These are phyloP conservation scores for Grallaria varia DNA, from an alignment of 2,113 vertebrate genomes.

Conservation along the genomic window DNA sequence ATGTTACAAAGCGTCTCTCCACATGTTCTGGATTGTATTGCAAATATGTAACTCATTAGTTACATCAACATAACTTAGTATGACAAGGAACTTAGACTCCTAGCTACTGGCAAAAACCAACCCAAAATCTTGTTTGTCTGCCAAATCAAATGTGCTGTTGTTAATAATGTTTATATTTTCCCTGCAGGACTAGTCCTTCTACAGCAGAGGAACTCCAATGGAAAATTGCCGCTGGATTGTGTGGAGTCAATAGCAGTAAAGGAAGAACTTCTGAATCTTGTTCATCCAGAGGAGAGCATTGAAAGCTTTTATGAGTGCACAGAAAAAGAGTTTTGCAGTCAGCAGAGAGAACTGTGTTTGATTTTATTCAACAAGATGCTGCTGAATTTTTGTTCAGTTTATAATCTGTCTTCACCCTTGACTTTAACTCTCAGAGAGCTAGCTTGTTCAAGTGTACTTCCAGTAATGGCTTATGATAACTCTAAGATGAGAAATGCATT, in stretches of 20 bases:
- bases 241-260: slow-evolving; percentile 67
- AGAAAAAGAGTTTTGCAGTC: slow-evolving; percentile 52
- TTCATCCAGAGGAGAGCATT: slow-evolving; percentile 63
- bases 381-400: slow-evolving; percentile 75
- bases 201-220: slow-evolving; percentile 73
- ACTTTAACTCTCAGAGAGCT: slow-evolving; percentile 47
- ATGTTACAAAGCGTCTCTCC: slow-evolving; percentile 29
- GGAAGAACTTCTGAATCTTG: slow-evolving; percentile 79
- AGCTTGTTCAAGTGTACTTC: neutral
- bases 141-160: neutral
- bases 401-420: slow-evolving; percentile 74
- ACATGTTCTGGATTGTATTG: slow-evolving; percentile 22
- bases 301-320: slow-evolving; percentile 58
- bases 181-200: slow-evolving; percentile 84
- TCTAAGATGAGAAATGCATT: slow-evolving; percentile 49
- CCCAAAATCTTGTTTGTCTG: slow-evolving; percentile 45
- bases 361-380: slow-evolving; percentile 77
- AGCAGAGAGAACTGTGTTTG: slow-evolving; percentile 70
- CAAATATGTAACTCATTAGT: slow-evolving; percentile 40
- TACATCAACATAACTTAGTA: slow-evolving; percentile 55
- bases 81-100: slow-evolving; percentile 42
- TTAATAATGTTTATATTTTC: slow-evolving; percentile 50
- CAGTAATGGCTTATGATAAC: slow-evolving; percentile 15
- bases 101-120: slow-evolving; percentile 44
- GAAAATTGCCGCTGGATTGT: slow-evolving; percentile 80